phyloP scores from a whole-genome alignment of 2,113 vertebrate genomes.

The Periophthalmus modestus region DNA sequence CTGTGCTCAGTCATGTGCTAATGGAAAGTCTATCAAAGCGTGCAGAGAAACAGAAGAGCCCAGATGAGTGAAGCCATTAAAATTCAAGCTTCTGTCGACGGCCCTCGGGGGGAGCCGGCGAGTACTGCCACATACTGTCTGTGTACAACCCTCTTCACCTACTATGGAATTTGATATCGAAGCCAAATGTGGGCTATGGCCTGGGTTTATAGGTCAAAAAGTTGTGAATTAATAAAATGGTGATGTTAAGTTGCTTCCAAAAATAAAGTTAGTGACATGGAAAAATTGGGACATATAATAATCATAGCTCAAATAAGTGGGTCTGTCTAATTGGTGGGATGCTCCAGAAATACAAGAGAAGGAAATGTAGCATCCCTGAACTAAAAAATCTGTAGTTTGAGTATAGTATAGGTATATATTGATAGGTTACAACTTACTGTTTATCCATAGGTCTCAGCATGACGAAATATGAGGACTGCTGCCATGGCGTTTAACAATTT shows the following conservation, averaged over 20 bases:
- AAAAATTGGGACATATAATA: constrained; percentile 13
- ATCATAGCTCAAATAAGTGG: not conserved
- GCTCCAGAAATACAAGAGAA: no score
- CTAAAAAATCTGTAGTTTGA: no score
- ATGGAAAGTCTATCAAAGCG: constrained; percentile 49
- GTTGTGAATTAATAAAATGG: not conserved
- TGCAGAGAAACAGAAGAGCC: constrained; percentile 49
- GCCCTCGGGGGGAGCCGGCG: constrained; percentile 29
- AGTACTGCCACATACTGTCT: constrained; percentile 17
- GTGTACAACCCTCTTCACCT: constrained; percentile 39
- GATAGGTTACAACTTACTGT: no score
- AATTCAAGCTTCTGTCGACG: constrained; percentile 41
- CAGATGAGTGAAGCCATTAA: constrained; percentile 42
- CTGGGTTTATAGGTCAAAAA: not conserved
- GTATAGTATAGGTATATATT: no score
- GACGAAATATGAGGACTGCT: no score
- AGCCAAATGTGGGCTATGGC: not conserved
- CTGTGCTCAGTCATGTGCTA: constrained; percentile 16
- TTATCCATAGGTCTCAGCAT: no score
- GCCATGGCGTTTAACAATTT: no score
- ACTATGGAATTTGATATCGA: constrained; percentile 14
- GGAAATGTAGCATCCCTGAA: no score
- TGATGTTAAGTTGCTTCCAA: not conserved
- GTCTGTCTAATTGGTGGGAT: no score
- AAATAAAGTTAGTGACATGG: constrained; percentile 2